phyloP scores from a whole-genome alignment of 1,140 invertebrate species.

The Papilio xuthus region DNA sequence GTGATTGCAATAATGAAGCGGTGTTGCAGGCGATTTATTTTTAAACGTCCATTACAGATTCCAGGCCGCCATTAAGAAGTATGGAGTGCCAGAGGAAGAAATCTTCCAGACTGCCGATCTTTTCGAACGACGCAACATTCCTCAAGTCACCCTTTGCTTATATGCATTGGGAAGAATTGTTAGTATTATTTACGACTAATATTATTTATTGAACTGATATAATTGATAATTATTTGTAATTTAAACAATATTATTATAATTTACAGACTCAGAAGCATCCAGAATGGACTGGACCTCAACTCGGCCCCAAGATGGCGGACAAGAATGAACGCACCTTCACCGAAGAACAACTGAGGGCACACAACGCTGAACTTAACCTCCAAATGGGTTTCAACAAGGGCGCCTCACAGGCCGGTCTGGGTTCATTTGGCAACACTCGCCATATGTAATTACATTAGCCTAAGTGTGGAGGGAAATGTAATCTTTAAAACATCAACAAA shows the following conservation, averaged over 20 bases:
- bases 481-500: slow-evolving; percentile 36
- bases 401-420: slow-evolving; percentile 92
- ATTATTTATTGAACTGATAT: neutral
- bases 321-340: slow-evolving; percentile 96
- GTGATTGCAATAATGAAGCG: neutral
- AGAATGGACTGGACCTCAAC: slow-evolving; percentile 93
- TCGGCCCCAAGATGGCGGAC: slow-evolving; percentile 97
- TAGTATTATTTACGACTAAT: slow-evolving; percentile 80
- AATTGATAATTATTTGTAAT: neutral
- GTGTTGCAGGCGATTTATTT: slow-evolving; percentile 38
- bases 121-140: slow-evolving; percentile 97
- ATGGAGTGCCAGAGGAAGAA: slow-evolving; percentile 97
- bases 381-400: slow-evolving; percentile 99
- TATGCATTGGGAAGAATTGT: slow-evolving; percentile 95
- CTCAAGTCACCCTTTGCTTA: slow-evolving; percentile 96
- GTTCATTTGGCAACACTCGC: slow-evolving; percentile 97
- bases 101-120: slow-evolving; percentile 99
- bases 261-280: slow-evolving; percentile 95
- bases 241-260: slow-evolving; percentile 28
- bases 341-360: slow-evolving; percentile 95
- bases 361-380: slow-evolving; percentile 94
- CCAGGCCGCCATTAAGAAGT: slow-evolving; percentile 95
- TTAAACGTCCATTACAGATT: slow-evolving; percentile 84
- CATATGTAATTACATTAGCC: slow-evolving; percentile 88
- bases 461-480: slow-evolving; percentile 23